Base-by-base conservation (phyloP, 1,140 invertebrate species). In the Pseudomyrmex flavicornis region DNA sequence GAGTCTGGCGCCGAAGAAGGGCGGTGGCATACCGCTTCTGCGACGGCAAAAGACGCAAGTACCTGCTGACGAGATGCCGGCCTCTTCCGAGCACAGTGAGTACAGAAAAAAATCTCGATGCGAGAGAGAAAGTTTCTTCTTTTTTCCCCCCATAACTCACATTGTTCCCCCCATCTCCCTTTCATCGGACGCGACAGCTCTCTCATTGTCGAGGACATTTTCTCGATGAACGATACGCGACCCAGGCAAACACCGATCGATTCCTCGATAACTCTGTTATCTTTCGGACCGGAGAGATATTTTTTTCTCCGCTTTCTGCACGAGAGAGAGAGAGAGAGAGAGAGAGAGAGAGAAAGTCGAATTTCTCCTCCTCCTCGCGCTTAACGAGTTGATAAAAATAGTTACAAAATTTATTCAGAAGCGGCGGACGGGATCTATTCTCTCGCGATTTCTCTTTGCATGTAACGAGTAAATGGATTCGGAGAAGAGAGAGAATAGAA, bases 1-100 rank as follows among this genome's bases (percentile, higher is more conserved):
- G 4, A 93, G 91, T 69, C 59, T 94, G 54, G 85, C 88, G 54
- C 92, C 97, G 96, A 95, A 96, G 96, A 59, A 97, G 96, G 94
- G 96, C 96, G 79, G 96, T 95, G 86, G 97, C 95, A 93, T 99
- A 96, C 94, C 97, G 50, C 95, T 99, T 26, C 94, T 99, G 50
- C 95, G 98, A 62, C 94, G 98, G 58, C 98, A 99, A 94, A 98
- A 98, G 93, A 98, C 97, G 0, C 91, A 92, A 4, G 87, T 90
- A 2, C 86, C 91, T 0, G 79, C 84, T 2, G 93, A 94, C 9
- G 93, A 94, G 10, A 62, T 88, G 7, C 72, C 90, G 3, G 52
- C 88, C 0, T 74, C 92, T 2, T 70, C 76, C 44, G 93, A 94
- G 48, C 93, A 94, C 88, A 94, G 93, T 94, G 87, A 94, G 93